A percentile compares a stretch with the other conserved stretches of the same genome.
phyloP scores from a whole-genome alignment of 2,888 invertebrate species.

The Graphium colonna region DNA sequence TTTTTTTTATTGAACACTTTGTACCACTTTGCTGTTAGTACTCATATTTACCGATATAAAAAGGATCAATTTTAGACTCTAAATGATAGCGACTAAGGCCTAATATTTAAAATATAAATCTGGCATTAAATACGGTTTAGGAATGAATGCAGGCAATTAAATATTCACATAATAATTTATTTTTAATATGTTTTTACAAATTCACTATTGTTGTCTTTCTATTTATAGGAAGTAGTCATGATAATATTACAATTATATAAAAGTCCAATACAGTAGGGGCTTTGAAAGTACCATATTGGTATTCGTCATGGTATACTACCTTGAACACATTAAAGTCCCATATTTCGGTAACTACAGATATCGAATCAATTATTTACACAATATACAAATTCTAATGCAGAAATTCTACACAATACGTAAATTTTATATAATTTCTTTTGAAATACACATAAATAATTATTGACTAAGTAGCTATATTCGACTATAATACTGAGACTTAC shows the following conservation, averaged over 20 bases:
- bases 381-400: constrained; percentile 49
- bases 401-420: constrained; percentile 35
- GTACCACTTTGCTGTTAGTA: too few relatives aligned
- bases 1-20: too few relatives aligned
- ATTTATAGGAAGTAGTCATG: constrained; percentile 1
- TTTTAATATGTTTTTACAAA: constrained; percentile 64
- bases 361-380: constrained; percentile 50
- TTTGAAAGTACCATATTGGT: neutral
- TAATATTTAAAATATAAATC: too few relatives aligned
- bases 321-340: constrained; percentile 13
- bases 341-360: constrained; percentile 15
- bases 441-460: constrained; percentile 72
- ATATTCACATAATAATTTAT: constrained; percentile 72
- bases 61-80: too few relatives aligned
- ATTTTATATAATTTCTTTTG: constrained; percentile 56
- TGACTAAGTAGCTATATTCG: constrained; percentile 57
- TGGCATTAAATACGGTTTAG: too few relatives aligned
- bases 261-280: neutral
- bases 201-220: constrained; percentile 28
- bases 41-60: too few relatives aligned
- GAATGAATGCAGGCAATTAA: too few relatives aligned
- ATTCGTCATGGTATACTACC: neutral
- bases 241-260: constrained; percentile 6
- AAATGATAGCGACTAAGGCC: too few relatives aligned
- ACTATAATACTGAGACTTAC: constrained; percentile 75